A percentile compares a stretch with the other conserved stretches of the same genome.
Conservation (phyloP, 2,113 vertebrate species). For the Sakesphorus luctuosus region DNA sequence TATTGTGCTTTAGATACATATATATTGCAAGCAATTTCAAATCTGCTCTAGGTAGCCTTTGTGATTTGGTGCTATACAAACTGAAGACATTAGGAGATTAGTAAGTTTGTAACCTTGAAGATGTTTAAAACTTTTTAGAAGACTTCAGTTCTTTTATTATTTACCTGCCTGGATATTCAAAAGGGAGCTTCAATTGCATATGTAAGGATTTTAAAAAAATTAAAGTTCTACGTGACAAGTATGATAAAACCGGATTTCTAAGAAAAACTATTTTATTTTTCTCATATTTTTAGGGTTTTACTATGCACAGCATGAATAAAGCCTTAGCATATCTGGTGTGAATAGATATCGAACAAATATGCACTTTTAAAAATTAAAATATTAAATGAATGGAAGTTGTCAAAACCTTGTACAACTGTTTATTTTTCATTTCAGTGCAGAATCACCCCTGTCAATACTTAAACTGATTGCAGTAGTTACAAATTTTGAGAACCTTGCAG, state of each 20-base stretch:
- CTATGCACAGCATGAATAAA: background rate
- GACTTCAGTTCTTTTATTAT: background rate
- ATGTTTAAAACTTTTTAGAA: background rate
- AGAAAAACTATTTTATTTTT: background rate
- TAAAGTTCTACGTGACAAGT: too few species aligned
- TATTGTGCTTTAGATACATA: background rate
- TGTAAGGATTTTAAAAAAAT: background rate
- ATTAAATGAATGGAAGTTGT: background rate
- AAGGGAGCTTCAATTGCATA: background rate
- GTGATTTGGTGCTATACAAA: background rate
- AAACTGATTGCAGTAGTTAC: background rate
- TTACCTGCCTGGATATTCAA: background rate
- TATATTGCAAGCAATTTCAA: slow-evolving; percentile 57
- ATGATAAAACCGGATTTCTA: background rate
- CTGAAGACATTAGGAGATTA: background rate
- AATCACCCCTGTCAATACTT: background rate
- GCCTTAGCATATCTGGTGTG: background rate
- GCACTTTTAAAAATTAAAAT: background rate
- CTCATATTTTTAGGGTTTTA: background rate
- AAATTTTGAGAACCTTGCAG: background rate
- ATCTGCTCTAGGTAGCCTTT: slow-evolving; percentile 27
- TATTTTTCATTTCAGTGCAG: background rate
- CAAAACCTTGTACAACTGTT: background rate
- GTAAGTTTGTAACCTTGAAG: background rate
- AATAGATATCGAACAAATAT: background rate